These are phyloP conservation scores for Cyaniris semiargus DNA, from an alignment of 2,888 invertebrate genomes.

Conservation along the genomic window DNA sequence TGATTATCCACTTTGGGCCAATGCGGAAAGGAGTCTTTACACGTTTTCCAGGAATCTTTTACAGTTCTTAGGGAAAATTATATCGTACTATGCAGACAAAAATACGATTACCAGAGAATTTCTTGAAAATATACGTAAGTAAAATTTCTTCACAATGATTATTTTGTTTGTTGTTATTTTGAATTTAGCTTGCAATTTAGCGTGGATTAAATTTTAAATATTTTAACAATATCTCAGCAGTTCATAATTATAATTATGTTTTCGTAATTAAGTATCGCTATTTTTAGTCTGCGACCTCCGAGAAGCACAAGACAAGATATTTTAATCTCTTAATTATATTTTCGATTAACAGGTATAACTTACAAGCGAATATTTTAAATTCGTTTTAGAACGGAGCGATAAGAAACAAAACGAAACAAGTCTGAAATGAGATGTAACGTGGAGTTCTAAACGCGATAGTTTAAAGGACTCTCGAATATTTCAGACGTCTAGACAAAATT, in stretches of 20 bases:
- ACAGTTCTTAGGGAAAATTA: neutral
- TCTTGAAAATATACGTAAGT: neutral
- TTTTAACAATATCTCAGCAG: neutral
- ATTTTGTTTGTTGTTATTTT: neutral
- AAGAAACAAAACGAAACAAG: neutral
- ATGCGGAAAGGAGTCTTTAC: neutral
- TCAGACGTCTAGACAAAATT: conserved; percentile 68
- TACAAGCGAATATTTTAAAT: neutral
- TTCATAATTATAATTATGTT: neutral
- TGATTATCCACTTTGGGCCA: too few species aligned
- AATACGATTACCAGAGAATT: neutral
- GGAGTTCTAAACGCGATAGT: neutral
- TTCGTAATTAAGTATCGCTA: neutral
- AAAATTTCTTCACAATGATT: neutral
- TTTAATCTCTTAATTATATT: conserved; percentile 1
- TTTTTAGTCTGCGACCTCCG: neutral
- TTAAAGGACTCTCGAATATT: conserved; percentile 44
- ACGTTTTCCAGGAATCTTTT: too few species aligned
- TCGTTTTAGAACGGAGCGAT: neutral
- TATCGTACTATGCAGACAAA: neutral
- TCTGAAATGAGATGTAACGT: neutral
- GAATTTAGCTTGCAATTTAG: neutral
- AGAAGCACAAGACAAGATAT: neutral
- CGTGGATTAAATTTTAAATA: neutral
- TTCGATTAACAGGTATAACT: neutral